Base-by-base conservation (phyloP, 2,113 vertebrate genomes). In the Scolopax mira region DNA sequence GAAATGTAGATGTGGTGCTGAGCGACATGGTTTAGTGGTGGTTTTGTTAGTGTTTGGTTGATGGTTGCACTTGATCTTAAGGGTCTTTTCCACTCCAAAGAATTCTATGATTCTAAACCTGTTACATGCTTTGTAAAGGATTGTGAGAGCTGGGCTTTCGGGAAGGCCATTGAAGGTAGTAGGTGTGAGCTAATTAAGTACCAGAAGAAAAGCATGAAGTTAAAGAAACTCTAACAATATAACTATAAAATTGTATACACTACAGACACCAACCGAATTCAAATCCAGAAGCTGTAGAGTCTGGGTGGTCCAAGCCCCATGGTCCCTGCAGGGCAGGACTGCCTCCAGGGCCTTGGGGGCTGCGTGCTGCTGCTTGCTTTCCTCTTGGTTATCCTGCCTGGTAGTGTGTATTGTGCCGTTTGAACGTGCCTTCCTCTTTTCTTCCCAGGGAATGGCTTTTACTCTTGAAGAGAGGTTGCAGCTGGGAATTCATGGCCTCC, bases 401-500 rank as follows among this genome's bases (percentile, higher is more conserved):
- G 9, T 49, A 62, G 46, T n/a, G 46, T 22, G 6, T 82, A 16
- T 46, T 5, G 1, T 58, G 27, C 64, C 14, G 3, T 46, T 95
- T 86, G 35, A 78, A 35, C 18, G 0, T 79, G 18, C 62, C 73
- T 97, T 64, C 44, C 37, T 85, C 65, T 94, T 87, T 92, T 93
- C 91, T 95, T 83, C 65, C 72, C 95, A 99, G 99, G 99, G 99
- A 42, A 99, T 99, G 99, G 99, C 99, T 23, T 99, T 99, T 95
- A 99, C 99, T 2, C 98, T 99, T 92, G 97, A 99, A 97, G 99
- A 99, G 97, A 98, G 99, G 70, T 96, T 98, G 16, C 99, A 99
- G 84, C 98, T 99, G 89, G 99, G 99, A 82, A 99, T 99, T 97
- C 99, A 99, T 1, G 99, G 99, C 86, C 98, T 99, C 81, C 98